phyloP scores from a whole-genome alignment of 2,888 invertebrate species.

The Hoplodrina ambigua region DNA sequence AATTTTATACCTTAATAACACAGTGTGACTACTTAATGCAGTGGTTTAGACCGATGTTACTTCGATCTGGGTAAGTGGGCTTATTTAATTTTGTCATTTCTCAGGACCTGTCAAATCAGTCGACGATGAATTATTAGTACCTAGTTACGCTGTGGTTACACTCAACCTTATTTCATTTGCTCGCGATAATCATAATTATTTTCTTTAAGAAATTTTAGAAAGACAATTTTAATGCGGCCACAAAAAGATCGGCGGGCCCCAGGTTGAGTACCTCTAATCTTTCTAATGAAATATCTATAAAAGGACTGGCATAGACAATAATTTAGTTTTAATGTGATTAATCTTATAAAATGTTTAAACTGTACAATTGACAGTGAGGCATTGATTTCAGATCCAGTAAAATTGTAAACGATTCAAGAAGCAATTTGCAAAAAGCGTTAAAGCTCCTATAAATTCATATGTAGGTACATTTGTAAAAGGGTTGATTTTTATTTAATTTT shows the following conservation, averaged over 20 bases:
- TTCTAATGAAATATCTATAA: not conserved
- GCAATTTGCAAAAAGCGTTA: slow-evolving; percentile 22
- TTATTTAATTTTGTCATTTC: too few species aligned
- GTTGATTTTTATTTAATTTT: not conserved
- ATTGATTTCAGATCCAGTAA: slow-evolving; percentile 32
- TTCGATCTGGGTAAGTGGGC: too few species aligned
- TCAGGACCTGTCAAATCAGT: too few species aligned
- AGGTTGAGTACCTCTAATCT: slow-evolving; percentile 16
- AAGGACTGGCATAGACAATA: not conserved
- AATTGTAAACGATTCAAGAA: slow-evolving; percentile 1
- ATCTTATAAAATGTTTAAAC: slow-evolving; percentile 14
- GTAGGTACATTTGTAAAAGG: slow-evolving; percentile 6
- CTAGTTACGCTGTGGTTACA: not conserved
- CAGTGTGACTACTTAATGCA: too few species aligned
- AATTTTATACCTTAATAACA: not conserved
- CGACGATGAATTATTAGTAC: too few species aligned
- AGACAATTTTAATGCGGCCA: not conserved
- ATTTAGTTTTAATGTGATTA: not conserved
- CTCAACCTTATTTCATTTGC: slow-evolving; percentile 4
- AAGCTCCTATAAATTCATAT: slow-evolving; percentile 44
- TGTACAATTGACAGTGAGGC: slow-evolving; percentile 6
- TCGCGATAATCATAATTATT: not conserved
- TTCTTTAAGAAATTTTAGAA: slow-evolving; percentile 4
- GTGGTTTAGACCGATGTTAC: too few species aligned
- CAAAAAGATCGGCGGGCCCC: not conserved